Conservation (phyloP, 1,140 invertebrate species). For the Leucophenga varia region DNA sequence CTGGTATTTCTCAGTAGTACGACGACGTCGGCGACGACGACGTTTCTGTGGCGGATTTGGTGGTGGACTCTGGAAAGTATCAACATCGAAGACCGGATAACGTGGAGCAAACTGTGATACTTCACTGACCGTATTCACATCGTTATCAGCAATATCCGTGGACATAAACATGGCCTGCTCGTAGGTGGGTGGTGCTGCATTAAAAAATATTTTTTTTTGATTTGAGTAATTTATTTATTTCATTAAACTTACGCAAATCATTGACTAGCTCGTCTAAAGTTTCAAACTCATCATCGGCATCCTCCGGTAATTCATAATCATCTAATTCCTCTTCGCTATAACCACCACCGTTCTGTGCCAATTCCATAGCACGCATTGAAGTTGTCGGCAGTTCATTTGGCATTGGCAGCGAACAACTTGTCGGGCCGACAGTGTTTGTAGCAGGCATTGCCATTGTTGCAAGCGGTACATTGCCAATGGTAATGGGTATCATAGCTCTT, state of each 20-base stretch:
- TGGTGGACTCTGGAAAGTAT: slow-evolving; percentile 35
- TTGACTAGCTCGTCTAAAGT: slow-evolving; percentile 26
- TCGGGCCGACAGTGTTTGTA: background rate
- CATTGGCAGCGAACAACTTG: slow-evolving; percentile 12
- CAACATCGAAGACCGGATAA: slow-evolving; percentile 49
- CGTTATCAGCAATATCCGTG: slow-evolving; percentile 45
- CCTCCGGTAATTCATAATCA: slow-evolving; percentile 38
- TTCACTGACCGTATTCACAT: slow-evolving; percentile 44
- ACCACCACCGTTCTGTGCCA: slow-evolving; percentile 18
- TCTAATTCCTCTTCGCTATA: slow-evolving; percentile 27
- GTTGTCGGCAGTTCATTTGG: slow-evolving; percentile 38
- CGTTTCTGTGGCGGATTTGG: slow-evolving; percentile 42
- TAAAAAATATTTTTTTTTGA: background rate
- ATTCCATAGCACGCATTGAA: slow-evolving; percentile 31
- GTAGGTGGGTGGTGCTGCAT: slow-evolving; percentile 45
- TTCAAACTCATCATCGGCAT: slow-evolving; percentile 40
- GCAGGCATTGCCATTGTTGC: slow-evolving; percentile 16
- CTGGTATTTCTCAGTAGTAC: too few species aligned
- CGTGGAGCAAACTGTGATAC: slow-evolving; percentile 40
- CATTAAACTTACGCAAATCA: slow-evolving; percentile 35
- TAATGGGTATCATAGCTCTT: slow-evolving; percentile 36
- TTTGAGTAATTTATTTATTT: background rate
- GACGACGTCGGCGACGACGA: slow-evolving; percentile 28
- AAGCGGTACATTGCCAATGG: slow-evolving; percentile 47
- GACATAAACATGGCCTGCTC: slow-evolving; percentile 53